phyloP scores from a whole-genome alignment of 2,797 vertebrate species.

The Triplophysa yarkandensis region DNA sequence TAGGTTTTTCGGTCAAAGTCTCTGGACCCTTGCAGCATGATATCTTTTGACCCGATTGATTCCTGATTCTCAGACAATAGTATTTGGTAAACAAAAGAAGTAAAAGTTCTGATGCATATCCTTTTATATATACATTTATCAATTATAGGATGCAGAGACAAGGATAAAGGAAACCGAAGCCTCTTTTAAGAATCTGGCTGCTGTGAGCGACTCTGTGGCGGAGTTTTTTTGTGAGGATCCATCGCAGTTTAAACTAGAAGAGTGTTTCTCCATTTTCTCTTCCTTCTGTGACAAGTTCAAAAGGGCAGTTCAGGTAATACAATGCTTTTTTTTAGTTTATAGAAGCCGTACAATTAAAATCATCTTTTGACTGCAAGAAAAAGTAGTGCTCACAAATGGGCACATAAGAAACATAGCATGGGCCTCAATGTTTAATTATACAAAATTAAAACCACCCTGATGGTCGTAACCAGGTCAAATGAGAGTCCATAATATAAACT shows the following conservation, averaged over 20 bases:
- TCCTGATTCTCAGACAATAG: not conserved
- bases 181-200: slow-evolving; percentile 65
- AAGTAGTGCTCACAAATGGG: no score
- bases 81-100: not conserved
- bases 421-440: no score
- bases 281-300: slow-evolving; percentile 79
- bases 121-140: slow-evolving; percentile 24
- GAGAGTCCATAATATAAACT: no score
- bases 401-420: no score
- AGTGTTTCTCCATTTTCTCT: slow-evolving; percentile 78
- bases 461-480: no score
- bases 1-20: not conserved
- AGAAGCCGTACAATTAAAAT: no score
- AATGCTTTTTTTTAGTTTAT: not conserved
- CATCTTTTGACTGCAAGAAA: no score
- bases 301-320: slow-evolving; percentile 74
- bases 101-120: not conserved
- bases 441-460: no score
- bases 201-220: slow-evolving; percentile 68
- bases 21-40: not conserved
- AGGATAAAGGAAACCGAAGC: slow-evolving; percentile 64
- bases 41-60: not conserved
- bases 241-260: slow-evolving; percentile 75
- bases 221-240: slow-evolving; percentile 85
- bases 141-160: slow-evolving; percentile 70